Evolutionary conservation across 2,113 vertebrate genomes (phyloP), one percentile per base, ranked within the genome.

Genomic region (Hiodon alosoides): DNA sequence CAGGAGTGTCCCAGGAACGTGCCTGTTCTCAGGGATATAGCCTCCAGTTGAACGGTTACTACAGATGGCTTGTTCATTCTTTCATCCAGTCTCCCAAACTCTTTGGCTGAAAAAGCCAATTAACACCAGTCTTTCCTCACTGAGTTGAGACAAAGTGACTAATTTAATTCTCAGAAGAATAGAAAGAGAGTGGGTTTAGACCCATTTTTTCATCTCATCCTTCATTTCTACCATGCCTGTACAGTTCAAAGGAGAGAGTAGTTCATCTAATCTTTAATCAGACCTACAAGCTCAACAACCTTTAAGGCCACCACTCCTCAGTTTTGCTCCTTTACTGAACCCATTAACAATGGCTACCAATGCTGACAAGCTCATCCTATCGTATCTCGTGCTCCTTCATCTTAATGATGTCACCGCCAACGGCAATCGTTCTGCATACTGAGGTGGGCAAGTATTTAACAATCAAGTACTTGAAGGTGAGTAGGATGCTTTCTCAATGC

Each of bases 41-140:
- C 86, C 88, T 84, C 61, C 73, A 83, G 87, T 81, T 31, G 64
- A 82, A 85, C 83, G 85, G 85, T 84, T 88, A 82, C 79, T 87
- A 83, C 85, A 85, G 86, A 90, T 86, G 89, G 87, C 80, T 72
- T 72, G 72, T 72, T 83, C 81, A 83, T 84, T 88, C 85, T 88
- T 79, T 85, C 84, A 84, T 85, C 75, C 80, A 74, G 80, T 78
- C 86, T 85, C 76, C 78, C 74, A 59, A 31, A 65, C 64, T 8
- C 76, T 67, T 72, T 77, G 69, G 59, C 51, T 64, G 68, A 69
- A 82, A 83, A 78, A 78, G 83, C 79, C 81, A 81, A 87, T 86
- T 85, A 84, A 81, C 73, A 81, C 72, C 50, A 67, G 72, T 66
- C 68, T 69, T 51, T 60, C 71, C 67, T 61, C 59, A 2, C 75